Evolutionary conservation across 2,113 vertebrate species (phyloP).

Genomic region (Cavia porcellus): DNA sequence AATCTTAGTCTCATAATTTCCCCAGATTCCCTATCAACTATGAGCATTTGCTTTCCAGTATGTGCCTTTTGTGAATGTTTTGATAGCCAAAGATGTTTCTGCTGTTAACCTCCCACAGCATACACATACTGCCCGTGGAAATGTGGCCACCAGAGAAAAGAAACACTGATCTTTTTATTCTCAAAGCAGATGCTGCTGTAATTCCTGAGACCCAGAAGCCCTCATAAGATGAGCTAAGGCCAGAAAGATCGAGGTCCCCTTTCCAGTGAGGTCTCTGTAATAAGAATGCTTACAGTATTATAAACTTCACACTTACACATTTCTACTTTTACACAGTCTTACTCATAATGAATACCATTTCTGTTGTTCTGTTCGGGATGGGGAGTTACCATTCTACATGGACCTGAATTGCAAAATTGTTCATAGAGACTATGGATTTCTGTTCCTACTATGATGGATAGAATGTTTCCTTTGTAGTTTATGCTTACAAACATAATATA

Average conservation of each 20-base stretch:
- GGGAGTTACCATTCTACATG: conserved; percentile 58
- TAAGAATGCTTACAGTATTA: conserved; percentile 55
- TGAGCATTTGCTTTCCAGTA: neutral
- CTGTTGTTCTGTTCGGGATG: conserved; percentile 60
- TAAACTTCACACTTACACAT: conserved; percentile 61
- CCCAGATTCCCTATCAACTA: neutral
- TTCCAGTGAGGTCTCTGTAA: neutral
- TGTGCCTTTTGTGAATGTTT: neutral
- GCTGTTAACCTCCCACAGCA: neutral
- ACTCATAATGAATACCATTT: conserved; percentile 60
- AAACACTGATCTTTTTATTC: conserved; percentile 8
- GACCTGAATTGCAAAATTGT: conserved; percentile 60
- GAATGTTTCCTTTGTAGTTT: conserved; percentile 69
- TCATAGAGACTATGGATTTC: neutral
- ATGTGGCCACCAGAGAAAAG: neutral
- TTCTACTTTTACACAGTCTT: conserved; percentile 55
- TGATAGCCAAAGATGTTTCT: neutral
- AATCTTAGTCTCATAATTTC: neutral
- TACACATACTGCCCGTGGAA: neutral
- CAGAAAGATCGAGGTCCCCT: neutral
- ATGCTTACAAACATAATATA: conserved; percentile 40
- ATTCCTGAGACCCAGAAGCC: neutral
- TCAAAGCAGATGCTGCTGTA: conserved; percentile 22
- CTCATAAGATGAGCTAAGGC: conserved; percentile 30
- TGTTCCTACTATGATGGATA: neutral